A percentile compares a stretch with the other conserved stretches of the same genome.
Evolutionary conservation across 2,113 vertebrate species (phyloP).

Genomic region (Fregata magnificens): DNA sequence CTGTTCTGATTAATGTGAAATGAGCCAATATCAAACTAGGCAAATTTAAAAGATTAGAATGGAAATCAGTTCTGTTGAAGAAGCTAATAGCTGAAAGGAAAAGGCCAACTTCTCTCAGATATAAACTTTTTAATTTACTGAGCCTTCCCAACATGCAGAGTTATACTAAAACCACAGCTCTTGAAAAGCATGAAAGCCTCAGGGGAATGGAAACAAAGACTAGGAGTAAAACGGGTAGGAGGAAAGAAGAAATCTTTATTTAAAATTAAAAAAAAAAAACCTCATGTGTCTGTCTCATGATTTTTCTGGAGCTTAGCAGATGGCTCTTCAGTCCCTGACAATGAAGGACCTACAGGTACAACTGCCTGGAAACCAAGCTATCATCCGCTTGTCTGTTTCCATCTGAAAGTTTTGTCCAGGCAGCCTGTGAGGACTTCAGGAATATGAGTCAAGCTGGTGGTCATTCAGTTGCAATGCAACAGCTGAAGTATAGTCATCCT

Average conservation of each 20-base stretch:
- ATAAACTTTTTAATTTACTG: not conserved
- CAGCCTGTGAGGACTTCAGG: not conserved
- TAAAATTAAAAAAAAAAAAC: not conserved
- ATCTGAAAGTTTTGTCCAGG: not conserved
- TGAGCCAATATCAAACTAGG: not conserved
- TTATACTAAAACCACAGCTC: not conserved
- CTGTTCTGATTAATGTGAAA: not conserved
- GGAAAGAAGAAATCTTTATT: not conserved
- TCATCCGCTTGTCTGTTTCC: not conserved
- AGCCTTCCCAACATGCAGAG: not conserved
- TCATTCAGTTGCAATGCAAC: not conserved
- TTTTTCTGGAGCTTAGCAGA: not conserved
- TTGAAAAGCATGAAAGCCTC: not conserved
- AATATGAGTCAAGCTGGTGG: not conserved
- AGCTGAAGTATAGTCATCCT: not conserved
- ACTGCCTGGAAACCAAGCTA: not conserved
- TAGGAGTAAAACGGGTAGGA: not conserved
- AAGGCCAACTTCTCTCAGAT: not conserved
- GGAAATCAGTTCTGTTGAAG: not conserved
- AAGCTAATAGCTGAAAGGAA: not conserved
- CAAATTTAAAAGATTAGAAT: not conserved
- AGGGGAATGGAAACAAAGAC: not conserved
- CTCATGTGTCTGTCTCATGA: not conserved
- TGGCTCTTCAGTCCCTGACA: not conserved
- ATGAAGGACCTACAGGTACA: not conserved